A percentile compares a stretch with the other conserved stretches of the same genome.
Conservation (phyloP, 1,140 invertebrate species). For the Limonius californicus region DNA sequence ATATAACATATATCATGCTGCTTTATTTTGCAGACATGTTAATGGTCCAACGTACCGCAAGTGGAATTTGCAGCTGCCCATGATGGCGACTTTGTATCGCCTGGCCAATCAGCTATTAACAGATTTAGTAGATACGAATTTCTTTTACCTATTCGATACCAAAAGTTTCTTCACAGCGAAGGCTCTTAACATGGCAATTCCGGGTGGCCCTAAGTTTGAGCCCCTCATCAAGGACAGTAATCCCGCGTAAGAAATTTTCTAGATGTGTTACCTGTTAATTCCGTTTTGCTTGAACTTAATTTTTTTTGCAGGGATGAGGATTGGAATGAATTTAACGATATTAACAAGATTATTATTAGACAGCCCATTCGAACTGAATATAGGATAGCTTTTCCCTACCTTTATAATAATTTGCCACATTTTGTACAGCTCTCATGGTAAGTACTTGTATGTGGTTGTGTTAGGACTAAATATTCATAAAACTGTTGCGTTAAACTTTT, state of each 20-base stretch:
- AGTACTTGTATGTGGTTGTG: slow-evolving; percentile 47
- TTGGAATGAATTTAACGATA: slow-evolving; percentile 99
- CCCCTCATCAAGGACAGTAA: slow-evolving; percentile 97
- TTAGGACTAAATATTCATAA: not conserved
- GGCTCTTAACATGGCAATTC: slow-evolving; percentile 99
- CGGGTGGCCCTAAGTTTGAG: slow-evolving; percentile 99
- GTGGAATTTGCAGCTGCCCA: slow-evolving; percentile 93
- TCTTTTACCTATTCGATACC: slow-evolving; percentile 98
- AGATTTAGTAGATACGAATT: slow-evolving; percentile 97
- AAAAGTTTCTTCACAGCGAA: slow-evolving; percentile 99
- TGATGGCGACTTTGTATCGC: slow-evolving; percentile 96
- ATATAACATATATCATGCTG: not conserved
- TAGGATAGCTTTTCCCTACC: slow-evolving; percentile 97
- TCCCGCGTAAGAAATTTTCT: slow-evolving; percentile 75
- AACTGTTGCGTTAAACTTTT: no score
- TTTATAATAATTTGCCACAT: slow-evolving; percentile 98
- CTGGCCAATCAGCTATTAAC: slow-evolving; percentile 98
- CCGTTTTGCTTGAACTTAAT: slow-evolving; percentile 1
- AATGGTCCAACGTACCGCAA: slow-evolving; percentile 96
- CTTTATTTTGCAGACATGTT: slow-evolving; percentile 70
- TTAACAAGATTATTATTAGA: slow-evolving; percentile 99
- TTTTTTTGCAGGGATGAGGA: slow-evolving; percentile 84
- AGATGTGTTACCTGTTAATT: slow-evolving; percentile 21
- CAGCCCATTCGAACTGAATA: slow-evolving; percentile 99
- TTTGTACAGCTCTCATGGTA: slow-evolving; percentile 93